phyloP scores from a whole-genome alignment of 2,113 vertebrate genomes.

The Crocuta crocuta region DNA sequence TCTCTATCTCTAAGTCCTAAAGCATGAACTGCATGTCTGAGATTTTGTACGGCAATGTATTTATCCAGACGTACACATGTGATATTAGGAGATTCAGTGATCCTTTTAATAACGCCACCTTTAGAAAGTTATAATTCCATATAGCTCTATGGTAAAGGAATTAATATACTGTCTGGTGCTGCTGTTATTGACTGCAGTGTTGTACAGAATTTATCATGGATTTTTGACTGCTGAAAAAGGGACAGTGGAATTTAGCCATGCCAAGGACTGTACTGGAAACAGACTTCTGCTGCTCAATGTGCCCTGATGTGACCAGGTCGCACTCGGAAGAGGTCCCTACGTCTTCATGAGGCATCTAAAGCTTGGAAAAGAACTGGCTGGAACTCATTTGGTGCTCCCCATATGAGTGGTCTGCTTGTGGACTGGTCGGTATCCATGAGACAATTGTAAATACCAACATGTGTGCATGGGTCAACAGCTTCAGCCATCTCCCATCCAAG shows the following conservation, averaged over 20 bases:
- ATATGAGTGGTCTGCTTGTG: conserved; percentile 68
- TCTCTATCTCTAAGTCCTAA: conserved; percentile 82
- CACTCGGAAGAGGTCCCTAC: conserved; percentile 80
- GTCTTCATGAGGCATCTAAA: conserved; percentile 76
- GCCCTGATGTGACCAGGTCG: conserved; percentile 82
- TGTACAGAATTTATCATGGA: conserved; percentile 91
- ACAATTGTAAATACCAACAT: conserved; percentile 90
- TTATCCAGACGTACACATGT: conserved; percentile 87
- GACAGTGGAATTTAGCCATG: conserved; percentile 90
- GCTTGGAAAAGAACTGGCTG: conserved; percentile 77
- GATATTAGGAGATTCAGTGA: conserved; percentile 90
- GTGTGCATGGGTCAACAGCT: conserved; percentile 86
- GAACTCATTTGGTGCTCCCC: conserved; percentile 81
- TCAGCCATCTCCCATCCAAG: conserved; percentile 85
- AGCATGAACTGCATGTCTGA: conserved; percentile 91
- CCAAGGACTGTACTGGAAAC: conserved; percentile 89
- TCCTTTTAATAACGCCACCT: conserved; percentile 88
- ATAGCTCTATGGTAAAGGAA: conserved; percentile 88
- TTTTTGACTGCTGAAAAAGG: conserved; percentile 90
- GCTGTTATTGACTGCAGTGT: conserved; percentile 92
- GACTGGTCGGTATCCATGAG: conserved; percentile 79
- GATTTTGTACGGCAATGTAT: conserved; percentile 86
- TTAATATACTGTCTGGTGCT: conserved; percentile 91
- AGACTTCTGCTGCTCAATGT: conserved; percentile 89
- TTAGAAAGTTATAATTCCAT: conserved; percentile 86